phyloP scores from a whole-genome alignment of 1,140 invertebrate species.

The Apis florea region DNA sequence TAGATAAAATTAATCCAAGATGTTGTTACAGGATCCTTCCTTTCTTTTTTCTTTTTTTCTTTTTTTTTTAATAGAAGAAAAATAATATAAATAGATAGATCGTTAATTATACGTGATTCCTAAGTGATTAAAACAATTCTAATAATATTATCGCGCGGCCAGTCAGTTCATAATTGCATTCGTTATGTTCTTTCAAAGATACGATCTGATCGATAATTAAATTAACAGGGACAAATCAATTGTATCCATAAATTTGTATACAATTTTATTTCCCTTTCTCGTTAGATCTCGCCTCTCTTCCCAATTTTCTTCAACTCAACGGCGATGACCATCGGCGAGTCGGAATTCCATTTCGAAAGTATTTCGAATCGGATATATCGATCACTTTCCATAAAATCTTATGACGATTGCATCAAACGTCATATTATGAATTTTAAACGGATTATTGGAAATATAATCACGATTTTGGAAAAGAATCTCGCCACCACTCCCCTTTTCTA shows the following conservation, averaged over 20 bases:
- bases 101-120: slow-evolving; percentile 4
- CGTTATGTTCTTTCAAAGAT: slow-evolving; percentile 14
- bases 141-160: slow-evolving; percentile 13
- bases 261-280: not conserved
- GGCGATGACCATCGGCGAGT: not conserved
- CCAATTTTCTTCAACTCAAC: too few species aligned
- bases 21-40: too few species aligned
- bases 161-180: slow-evolving; percentile 26
- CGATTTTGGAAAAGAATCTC: too few species aligned
- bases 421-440: too few species aligned
- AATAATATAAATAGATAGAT: not conserved
- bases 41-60: not conserved
- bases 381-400: too few species aligned
- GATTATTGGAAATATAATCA: too few species aligned
- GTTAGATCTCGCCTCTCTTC: too few species aligned
- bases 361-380: not conserved
- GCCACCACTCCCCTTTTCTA: too few species aligned
- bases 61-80: too few species aligned
- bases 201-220: not conserved
- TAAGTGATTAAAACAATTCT: slow-evolving; percentile 7
- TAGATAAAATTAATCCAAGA: too few species aligned
- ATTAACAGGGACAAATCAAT: not conserved
- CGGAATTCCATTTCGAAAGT: not conserved
- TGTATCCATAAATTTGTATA: too few species aligned
- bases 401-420: too few species aligned